Base-by-base conservation (phyloP, 2,888 invertebrate species). In the Orthosia gothica region DNA sequence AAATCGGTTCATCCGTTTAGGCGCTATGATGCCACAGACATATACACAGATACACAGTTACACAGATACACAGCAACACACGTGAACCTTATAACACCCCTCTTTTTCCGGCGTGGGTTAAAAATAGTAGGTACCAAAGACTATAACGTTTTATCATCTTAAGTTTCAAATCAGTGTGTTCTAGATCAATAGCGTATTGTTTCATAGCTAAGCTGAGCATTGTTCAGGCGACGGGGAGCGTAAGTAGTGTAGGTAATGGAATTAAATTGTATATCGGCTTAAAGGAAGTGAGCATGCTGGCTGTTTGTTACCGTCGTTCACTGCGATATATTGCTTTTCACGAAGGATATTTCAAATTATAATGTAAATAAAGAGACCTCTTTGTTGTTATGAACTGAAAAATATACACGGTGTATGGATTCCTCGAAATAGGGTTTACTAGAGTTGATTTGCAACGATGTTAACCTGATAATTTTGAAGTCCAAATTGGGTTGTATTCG, bases 201-300 rank as follows among this genome's bases (percentile, higher is more conserved):
- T 88, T 90, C 89, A 91, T 89, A 87, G 89, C 49, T 91, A 88
- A 89, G 81, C 87, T 88, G 85, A 82, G 89, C 85, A 90, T 92
- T 92, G 91, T 92, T 90, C 90, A 76, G 76, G 81, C 79, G 77
- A 81, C 80, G 83, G 75, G 76, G 80, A 85, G 70, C 74, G 82
- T 84, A 85, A 84, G 85, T 84, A 84, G 84, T 73, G 84, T 57
- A 58, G 58, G 58, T 91, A 91, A 92, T 91, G 89, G 89, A 91
- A 92, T 92, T 91, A 91, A 91, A 90, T 89, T 89, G 86, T 89
- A 86, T 89, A 89, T 88, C 87, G 87, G 88, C 84, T 89, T 87
- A 84, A 76, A 86, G 85, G 85, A 84, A n/a, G n/a, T n/a, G n/a
- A 85, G 81, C 85, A 74, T 85, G 45, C 64, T 71, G 72, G 76